Base-by-base conservation (phyloP, 2,888 invertebrate genomes). In the Brenthis hecate region DNA sequence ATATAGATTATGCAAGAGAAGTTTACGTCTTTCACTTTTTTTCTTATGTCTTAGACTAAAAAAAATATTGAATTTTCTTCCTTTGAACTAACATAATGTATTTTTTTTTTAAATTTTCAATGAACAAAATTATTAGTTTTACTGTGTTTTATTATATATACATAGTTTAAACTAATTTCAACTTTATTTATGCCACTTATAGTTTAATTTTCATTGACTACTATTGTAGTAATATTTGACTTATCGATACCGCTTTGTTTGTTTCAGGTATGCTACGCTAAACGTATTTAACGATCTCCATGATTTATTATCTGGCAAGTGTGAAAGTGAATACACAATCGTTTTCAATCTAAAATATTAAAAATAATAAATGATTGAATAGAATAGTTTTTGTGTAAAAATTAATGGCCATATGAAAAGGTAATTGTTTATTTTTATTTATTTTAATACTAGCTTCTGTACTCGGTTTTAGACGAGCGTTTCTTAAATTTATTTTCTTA, bases 241-340 rank as follows among this genome's bases (percentile, higher is more conserved):
- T 67, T 65, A 72, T 54, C 66, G 16, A 65, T 63, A 54, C 32
- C 64, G 13, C 36, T 55, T 66, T 70, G 74, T 74, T 68, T 75
- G 71, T 78, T 77, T 57, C 76, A 78, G 78, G 78, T 78, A 78
- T 53, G 74, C 72, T 56, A 65, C 53, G 47, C 61, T 54, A 56
- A 58, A 57, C 68, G 62, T 50, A n/a, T 50, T 68, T 71, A 62
- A 71, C 71, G 65, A 68, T n/a, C 55, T n/a, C 13, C 28, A 14
- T 70, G 64, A 70, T 70, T 70, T 70, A 70, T 67, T 48, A 64
- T 56, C 56, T 54, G 60, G 62, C 64, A 61, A 64, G 32, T 64
- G 64, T 67, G 13, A 23, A 62, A 62, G 43, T 54, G 62, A 43
- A 64, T 64, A 56, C 50, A 51, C 36, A 65, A 65, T 58, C 53